Base-by-base conservation (phyloP, 1,140 invertebrate genomes). In the Agraylea sexmaculata region DNA sequence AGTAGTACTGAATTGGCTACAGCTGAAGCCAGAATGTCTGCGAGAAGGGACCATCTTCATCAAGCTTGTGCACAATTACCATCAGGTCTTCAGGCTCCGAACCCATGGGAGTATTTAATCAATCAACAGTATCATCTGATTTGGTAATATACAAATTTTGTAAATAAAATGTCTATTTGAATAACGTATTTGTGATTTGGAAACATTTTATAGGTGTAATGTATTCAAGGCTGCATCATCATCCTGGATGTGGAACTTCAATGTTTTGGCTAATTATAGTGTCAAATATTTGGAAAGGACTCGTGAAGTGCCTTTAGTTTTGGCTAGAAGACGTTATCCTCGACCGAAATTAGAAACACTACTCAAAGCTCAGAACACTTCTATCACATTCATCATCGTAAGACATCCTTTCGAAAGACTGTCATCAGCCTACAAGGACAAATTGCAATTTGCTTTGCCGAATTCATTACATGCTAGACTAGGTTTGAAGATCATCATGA, bases 171-270 rank as follows among this genome's bases (percentile, higher is more conserved):
- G 18, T 2, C 19, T 21, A 21, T 35, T 21, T 25, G 20, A 10
- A 19, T 34, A 16, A 19, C 15, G 4, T 16, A 27, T 30, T 23
- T 15, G 18, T 12, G 11, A 20, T 19, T 38, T 40, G 8, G 20
- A 39, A 12, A 12, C 23, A 25, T 40, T 52, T 65, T 58, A 12
- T 44, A 70, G 66, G 77, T 87, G 84, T 56, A 87, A 86, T 56
- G 74, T 87, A 37, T 87, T 86, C 58, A 87, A 87, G 69, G 83
- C 84, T 8, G 86, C 83, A 1, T 86, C 82, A 19, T 83, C 84
- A 2, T 86, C 84, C 0, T 88, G 84, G 84, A 84, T 89, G 80
- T 87, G 85, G 60, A 87, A 87, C 61, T 87, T 87, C 52, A 87
- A 87, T 61, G 60, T 85, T 37, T 72, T 87, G 52, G 83, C 83